phyloP scores from a whole-genome alignment of 2,113 vertebrate species.

The Prionailurus viverrinus region DNA sequence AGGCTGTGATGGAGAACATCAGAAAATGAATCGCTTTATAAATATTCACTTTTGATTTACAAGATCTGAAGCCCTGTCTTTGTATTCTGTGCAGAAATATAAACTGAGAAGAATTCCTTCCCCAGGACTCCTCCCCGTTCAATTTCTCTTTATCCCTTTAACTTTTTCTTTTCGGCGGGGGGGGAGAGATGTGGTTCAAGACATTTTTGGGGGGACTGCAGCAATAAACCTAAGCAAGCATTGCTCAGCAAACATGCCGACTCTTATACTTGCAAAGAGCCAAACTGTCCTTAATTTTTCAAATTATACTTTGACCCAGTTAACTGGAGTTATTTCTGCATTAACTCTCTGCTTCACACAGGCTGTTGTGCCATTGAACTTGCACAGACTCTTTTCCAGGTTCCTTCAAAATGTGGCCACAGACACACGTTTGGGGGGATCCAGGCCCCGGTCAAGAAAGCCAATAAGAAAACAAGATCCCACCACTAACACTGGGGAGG shows the following conservation, averaged over 20 bases:
- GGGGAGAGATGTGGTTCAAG: background rate
- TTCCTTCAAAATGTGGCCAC: slow-evolving; percentile 67
- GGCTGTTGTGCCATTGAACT: slow-evolving; percentile 53
- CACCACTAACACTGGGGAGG: background rate
- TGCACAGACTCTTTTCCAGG: slow-evolving; percentile 55
- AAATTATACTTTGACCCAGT: slow-evolving; percentile 84
- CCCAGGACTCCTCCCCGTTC: slow-evolving; percentile 5
- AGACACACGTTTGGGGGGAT: background rate
- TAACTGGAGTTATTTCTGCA: slow-evolving; percentile 83
- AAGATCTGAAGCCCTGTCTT: slow-evolving; percentile 74
- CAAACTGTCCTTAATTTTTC: slow-evolving; percentile 83
- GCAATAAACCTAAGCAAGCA: slow-evolving; percentile 69
- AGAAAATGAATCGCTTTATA: slow-evolving; percentile 77
- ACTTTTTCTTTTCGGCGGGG: slow-evolving; percentile 6
- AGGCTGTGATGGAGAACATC: slow-evolving; percentile 67
- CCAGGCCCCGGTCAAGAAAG: slow-evolving; percentile 45
- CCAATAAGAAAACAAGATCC: slow-evolving; percentile 66
- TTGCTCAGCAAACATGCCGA: slow-evolving; percentile 66
- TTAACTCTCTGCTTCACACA: slow-evolving; percentile 81
- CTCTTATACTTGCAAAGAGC: slow-evolving; percentile 73
- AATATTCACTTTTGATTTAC: slow-evolving; percentile 77
- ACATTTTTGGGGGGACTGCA: slow-evolving; percentile 55
- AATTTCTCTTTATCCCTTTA: slow-evolving; percentile 58
- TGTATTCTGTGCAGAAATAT: slow-evolving; percentile 62
- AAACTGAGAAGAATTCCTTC: slow-evolving; percentile 43